Conservation (phyloP, 23 tunicate genomes). For the Clavelina lepadiformis region DNA sequence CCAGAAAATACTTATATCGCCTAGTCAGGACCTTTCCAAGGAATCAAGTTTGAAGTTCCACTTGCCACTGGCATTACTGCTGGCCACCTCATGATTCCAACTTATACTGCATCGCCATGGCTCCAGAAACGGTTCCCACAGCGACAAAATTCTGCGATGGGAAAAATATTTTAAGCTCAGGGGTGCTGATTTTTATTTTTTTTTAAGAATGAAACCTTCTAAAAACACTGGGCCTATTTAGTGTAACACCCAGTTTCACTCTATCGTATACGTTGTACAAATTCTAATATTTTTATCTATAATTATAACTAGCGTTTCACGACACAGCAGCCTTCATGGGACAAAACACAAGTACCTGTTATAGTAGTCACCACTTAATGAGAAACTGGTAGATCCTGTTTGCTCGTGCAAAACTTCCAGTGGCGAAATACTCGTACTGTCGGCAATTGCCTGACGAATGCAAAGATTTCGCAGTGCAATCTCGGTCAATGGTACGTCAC, state of each 20-base stretch:
- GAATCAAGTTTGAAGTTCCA: constrained; percentile 70
- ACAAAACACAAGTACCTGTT: constrained; percentile 65
- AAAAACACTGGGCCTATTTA: no score
- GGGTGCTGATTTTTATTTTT: no score
- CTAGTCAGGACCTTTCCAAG: constrained; percentile 57
- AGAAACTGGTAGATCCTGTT: constrained; percentile 45
- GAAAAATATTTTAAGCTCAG: no score
- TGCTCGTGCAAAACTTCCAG: constrained; percentile 26
- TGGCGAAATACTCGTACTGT: not conserved
- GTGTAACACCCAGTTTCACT: no score
- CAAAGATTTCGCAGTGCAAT: constrained; percentile 30
- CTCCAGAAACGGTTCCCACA: constrained; percentile 99
- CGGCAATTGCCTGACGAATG: constrained; percentile 37
- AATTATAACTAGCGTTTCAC: not conserved
- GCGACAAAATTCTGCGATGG: constrained; percentile 78
- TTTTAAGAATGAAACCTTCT: no score
- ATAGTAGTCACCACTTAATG: constrained; percentile 71
- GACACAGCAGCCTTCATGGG: no score
- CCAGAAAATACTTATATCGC: no score
- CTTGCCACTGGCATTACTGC: constrained; percentile 5
- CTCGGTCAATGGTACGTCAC: constrained; percentile 93
- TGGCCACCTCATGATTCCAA: constrained; percentile 49
- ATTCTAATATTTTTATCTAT: not conserved
- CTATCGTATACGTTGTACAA: no score
- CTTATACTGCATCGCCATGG: constrained; percentile 72